A percentile compares a stretch with the other conserved stretches of the same genome.
phyloP scores from a whole-genome alignment of 2,113 vertebrate genomes.

The Petrocephalus zakoni region DNA sequence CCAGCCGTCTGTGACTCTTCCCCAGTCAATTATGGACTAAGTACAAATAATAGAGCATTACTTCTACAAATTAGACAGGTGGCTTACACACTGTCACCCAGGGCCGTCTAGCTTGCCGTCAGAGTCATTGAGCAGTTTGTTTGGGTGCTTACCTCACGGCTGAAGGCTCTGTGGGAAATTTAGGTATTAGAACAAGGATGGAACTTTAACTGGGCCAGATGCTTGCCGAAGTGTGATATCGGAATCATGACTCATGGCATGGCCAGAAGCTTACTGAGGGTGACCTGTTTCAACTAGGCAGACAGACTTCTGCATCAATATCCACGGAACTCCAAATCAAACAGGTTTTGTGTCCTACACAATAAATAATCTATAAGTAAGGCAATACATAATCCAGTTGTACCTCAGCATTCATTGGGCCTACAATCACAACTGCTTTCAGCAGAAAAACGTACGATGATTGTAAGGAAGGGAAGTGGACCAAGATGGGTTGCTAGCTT shows the following conservation, averaged over 20 bases:
- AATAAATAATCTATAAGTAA: neutral
- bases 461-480: neutral
- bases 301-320: neutral
- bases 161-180: neutral
- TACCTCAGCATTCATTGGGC: neutral
- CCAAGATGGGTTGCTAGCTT: neutral
- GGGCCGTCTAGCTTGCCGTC: neutral
- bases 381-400: neutral
- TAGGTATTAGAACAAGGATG: neutral
- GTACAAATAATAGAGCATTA: conserved; percentile 16
- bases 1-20: neutral
- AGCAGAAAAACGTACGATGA: neutral
- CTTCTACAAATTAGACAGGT: conserved; percentile 14
- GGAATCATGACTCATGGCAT: neutral
- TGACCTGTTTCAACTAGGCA: neutral
- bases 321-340: neutral
- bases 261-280: neutral
- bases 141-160: neutral
- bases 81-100: neutral
- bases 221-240: neutral
- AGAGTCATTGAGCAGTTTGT: neutral
- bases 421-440: neutral
- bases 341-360: neutral
- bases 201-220: neutral
- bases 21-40: conserved; percentile 13